These are phyloP conservation scores for Pristis pectinata DNA, from an alignment of 2,797 vertebrate species.

Conservation along the genomic window DNA sequence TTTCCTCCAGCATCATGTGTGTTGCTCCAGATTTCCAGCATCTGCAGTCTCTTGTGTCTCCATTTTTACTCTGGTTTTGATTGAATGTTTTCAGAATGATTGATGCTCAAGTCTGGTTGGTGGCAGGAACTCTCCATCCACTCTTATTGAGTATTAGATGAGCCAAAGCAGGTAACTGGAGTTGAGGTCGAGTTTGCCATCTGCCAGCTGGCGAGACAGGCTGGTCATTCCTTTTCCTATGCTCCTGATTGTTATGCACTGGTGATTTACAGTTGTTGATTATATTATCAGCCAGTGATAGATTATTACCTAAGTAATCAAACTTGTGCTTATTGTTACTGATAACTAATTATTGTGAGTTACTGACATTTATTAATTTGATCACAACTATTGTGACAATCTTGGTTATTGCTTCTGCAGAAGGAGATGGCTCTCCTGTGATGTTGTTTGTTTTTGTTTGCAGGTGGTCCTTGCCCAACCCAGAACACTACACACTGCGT, in stretches of 20 bases:
- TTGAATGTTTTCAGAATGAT: not conserved
- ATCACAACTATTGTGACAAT: not conserved
- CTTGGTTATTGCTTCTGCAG: not conserved
- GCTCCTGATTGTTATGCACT: not conserved
- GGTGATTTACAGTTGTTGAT: not conserved
- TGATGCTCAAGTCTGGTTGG: too few relatives aligned
- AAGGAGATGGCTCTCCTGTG: not conserved
- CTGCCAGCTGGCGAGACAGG: not conserved
- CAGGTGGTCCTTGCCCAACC: constrained; percentile 91
- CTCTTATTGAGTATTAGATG: not conserved
- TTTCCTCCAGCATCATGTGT: too few relatives aligned
- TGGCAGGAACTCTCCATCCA: too few relatives aligned
- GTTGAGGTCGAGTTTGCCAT: not conserved
- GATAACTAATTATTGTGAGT: not conserved
- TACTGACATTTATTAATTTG: not conserved
- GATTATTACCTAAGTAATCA: not conserved
- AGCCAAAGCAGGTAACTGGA: not conserved
- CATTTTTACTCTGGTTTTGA: too few relatives aligned
- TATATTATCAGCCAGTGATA: not conserved
- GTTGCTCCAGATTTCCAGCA: too few relatives aligned
- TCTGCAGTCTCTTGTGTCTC: too few relatives aligned
- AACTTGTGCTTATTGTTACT: not conserved
- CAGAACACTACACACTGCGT: constrained; percentile 88
- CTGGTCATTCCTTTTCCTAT: not conserved
- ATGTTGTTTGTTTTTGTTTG: constrained; percentile 7